Conservation (phyloP, 2,113 vertebrate genomes). For the Cariama cristata region DNA sequence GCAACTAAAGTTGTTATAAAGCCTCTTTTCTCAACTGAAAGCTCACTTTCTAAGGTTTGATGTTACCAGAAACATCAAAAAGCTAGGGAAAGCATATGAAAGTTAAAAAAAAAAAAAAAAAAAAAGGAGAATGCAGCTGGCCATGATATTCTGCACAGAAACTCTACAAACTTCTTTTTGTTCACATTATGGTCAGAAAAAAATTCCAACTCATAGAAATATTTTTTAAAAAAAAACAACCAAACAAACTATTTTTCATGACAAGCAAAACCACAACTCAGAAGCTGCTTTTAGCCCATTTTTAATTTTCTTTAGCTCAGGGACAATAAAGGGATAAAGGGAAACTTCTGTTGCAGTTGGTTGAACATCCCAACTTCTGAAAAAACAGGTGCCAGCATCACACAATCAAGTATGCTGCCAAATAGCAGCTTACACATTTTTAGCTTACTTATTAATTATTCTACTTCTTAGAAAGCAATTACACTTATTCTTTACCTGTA, state of each 20-base stretch:
- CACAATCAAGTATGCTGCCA: not conserved
- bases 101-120: not conserved
- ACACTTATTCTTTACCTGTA: not conserved
- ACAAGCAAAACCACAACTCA: not conserved
- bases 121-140: not conserved
- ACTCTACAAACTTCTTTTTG: not conserved
- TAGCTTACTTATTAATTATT: not conserved
- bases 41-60: not conserved
- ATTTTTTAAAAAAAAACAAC: rapidly evolving
- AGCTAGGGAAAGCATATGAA: not conserved
- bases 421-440: not conserved
- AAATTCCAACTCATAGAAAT: not conserved
- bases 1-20: not conserved
- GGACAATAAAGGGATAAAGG: not conserved
- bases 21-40: not conserved
- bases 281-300: not conserved
- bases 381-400: not conserved
- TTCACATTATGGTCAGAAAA: not conserved
- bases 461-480: not conserved
- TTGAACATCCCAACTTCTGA: not conserved
- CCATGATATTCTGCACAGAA: not conserved
- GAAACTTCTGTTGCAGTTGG: not conserved
- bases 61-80: not conserved
- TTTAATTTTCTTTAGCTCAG: not conserved
- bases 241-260: not conserved